Percentiles rank a stretch among this genome's conserved stretches.
Evolutionary conservation across 1,140 invertebrate species (phyloP).

Genomic region (Pachyrhynchus sulphureomaculatus): DNA sequence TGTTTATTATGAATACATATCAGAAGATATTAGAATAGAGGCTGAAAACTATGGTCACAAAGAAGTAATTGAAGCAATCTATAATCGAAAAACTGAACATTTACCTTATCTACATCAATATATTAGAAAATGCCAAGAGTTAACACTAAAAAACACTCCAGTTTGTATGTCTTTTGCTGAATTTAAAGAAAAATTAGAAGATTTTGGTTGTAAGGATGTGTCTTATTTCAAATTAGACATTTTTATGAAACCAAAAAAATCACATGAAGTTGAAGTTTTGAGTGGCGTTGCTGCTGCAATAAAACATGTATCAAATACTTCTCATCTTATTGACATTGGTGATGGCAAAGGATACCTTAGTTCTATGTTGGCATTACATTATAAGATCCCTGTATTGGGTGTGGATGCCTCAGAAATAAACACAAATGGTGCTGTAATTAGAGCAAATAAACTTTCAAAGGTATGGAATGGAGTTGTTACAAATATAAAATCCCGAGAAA

Average conservation of each 20-base stretch:
- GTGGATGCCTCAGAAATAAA: slow-evolving; percentile 71
- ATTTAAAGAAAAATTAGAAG: slow-evolving; percentile 52
- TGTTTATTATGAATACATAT: slow-evolving; percentile 64
- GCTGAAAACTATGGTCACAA: slow-evolving; percentile 52
- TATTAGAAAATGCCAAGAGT: slow-evolving; percentile 41
- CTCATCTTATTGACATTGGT: slow-evolving; percentile 75
- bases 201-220: slow-evolving; percentile 37
- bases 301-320: slow-evolving; percentile 45
- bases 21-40: slow-evolving; percentile 57
- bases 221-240: slow-evolving; percentile 51
- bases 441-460: slow-evolving; percentile 62
- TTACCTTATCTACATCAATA: slow-evolving; percentile 42
- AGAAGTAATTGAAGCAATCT: slow-evolving; percentile 52
- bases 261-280: slow-evolving; percentile 74
- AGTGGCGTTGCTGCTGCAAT: slow-evolving; percentile 46
- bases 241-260: slow-evolving; percentile 81
- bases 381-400: slow-evolving; percentile 72
- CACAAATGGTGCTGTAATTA: slow-evolving; percentile 63
- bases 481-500: slow-evolving; percentile 33
- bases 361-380: slow-evolving; percentile 68
- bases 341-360: slow-evolving; percentile 86
- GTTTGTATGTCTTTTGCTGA: slow-evolving; percentile 51
- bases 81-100: slow-evolving; percentile 39
- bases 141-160: slow-evolving; percentile 50
- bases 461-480: slow-evolving; percentile 53